phyloP scores from a whole-genome alignment of 2,113 vertebrate species.

The Alces alces region DNA sequence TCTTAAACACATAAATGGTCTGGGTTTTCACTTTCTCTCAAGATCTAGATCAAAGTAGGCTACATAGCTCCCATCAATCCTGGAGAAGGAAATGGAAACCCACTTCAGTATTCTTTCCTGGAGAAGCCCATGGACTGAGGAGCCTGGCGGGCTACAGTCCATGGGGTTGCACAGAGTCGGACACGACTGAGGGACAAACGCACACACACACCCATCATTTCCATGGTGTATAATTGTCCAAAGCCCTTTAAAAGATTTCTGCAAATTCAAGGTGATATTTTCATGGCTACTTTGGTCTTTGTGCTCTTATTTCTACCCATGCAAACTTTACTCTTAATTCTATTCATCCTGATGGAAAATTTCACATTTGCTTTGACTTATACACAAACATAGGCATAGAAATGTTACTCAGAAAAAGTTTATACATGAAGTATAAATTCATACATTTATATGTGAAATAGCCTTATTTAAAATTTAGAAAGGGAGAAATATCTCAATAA shows the following conservation, averaged over 20 bases:
- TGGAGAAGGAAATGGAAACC: neutral
- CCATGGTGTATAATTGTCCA: neutral
- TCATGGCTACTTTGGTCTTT: neutral
- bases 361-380: neutral
- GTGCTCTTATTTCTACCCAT: neutral
- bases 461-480: neutral
- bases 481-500: neutral
- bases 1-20: neutral
- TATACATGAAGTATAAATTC: neutral
- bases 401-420: neutral
- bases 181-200: fast-evolving
- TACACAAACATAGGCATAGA: neutral
- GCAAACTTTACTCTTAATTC: neutral
- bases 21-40: neutral
- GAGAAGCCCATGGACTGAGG: neutral
- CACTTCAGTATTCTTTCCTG: neutral
- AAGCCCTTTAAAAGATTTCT: neutral
- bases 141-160: neutral
- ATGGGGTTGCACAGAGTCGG: fast-evolving
- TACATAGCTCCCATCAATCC: neutral
- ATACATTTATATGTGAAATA: neutral
- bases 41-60: neutral
- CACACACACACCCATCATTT: neutral
- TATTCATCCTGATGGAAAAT: neutral
- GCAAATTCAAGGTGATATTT: neutral